Conservation (phyloP, 92 coral and sea anemone genomes). For the Zoanthus sociatus region DNA sequence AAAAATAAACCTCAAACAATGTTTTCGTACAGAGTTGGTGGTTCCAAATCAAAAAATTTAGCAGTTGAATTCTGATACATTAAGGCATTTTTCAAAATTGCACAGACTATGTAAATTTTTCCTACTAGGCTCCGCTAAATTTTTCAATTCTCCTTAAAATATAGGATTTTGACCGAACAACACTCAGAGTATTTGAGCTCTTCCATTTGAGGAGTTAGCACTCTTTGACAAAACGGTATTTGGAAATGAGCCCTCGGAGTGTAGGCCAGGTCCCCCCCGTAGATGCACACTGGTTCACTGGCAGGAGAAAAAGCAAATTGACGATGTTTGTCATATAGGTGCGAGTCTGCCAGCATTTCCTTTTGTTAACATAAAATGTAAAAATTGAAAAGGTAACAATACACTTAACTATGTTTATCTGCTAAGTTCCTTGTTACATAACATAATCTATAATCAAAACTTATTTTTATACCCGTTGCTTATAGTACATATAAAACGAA, state of each 20-base stretch:
- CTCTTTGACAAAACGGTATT: not conserved
- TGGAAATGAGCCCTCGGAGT: not conserved
- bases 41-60: not conserved
- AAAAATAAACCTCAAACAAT: not conserved
- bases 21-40: not conserved
- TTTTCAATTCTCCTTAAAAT: too few relatives aligned
- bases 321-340: not conserved
- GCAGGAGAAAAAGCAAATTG: too few relatives aligned
- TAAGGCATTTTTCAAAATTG: not conserved
- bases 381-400: not conserved
- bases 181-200: not conserved
- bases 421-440: not conserved
- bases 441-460: not conserved
- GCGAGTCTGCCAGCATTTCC: not conserved
- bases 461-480: not conserved
- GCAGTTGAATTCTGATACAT: slow-evolving; percentile 3
- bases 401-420: not conserved
- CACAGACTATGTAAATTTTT: not conserved
- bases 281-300: not conserved
- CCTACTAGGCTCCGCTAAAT: not conserved
- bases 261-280: not conserved
- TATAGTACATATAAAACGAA: not conserved
- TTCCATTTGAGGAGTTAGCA: not conserved
- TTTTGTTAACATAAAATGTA: not conserved
- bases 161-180: not conserved